phyloP scores from a whole-genome alignment of 2,797 vertebrate genomes.

The Mareca strepera region DNA sequence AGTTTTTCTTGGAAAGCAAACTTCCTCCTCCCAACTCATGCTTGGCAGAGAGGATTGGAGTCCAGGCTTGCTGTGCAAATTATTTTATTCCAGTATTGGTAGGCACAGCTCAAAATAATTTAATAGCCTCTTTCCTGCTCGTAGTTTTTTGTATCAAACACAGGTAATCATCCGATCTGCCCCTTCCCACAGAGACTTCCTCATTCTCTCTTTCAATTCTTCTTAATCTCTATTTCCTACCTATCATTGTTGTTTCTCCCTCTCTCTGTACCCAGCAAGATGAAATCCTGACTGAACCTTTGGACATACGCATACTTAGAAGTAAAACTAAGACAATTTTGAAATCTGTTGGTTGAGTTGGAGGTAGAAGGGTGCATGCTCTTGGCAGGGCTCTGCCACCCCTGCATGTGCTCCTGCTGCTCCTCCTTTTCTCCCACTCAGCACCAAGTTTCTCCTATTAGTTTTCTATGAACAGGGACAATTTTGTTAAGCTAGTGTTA shows the following conservation, averaged over 20 bases:
- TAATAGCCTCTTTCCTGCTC: not conserved
- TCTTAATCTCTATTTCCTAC: not conserved
- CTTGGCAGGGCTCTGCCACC: not conserved
- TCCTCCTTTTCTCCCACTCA: not conserved
- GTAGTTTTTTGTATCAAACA: not conserved
- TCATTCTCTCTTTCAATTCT: not conserved
- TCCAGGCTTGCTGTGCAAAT: not conserved
- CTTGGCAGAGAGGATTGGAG: conserved; percentile 45
- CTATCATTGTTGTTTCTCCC: not conserved
- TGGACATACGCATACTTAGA: not conserved
- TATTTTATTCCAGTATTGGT: conserved; percentile 24
- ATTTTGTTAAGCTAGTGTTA: not conserved
- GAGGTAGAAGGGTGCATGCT: fast-evolving
- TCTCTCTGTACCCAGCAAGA: not conserved
- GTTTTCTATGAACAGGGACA: not conserved
- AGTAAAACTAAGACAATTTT: not conserved
- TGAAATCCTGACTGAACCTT: not conserved
- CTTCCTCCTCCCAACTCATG: conserved; percentile 34
- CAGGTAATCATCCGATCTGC: not conserved
- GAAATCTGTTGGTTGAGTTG: not conserved
- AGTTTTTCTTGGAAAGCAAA: conserved; percentile 74
- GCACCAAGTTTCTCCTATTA: not conserved
- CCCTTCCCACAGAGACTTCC: not conserved
- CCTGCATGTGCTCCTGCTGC: not conserved
- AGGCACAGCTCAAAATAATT: conserved; percentile 36